phyloP scores from a whole-genome alignment of 2,888 invertebrate species.

The Callinectes sapidus region DNA sequence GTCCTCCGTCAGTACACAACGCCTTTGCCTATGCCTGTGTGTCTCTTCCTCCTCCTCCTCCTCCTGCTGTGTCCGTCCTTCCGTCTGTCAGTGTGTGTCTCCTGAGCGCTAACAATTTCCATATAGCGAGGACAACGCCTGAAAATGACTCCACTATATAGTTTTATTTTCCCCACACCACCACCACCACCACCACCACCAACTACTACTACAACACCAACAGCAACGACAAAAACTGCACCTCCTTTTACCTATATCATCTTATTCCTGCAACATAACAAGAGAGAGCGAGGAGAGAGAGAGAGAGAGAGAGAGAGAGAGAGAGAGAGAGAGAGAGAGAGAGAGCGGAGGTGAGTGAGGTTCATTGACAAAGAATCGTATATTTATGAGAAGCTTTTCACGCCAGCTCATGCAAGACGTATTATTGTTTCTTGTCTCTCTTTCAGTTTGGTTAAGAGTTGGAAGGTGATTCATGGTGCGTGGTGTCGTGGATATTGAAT shows the following conservation, averaged over 20 bases:
- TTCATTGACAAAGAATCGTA: neutral
- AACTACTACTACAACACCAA: neutral
- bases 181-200: neutral
- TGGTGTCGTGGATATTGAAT: neutral
- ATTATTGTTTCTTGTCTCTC: neutral
- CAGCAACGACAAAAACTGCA: neutral
- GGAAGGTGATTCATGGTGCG: neutral
- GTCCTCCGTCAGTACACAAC: neutral
- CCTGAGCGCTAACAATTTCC: neutral
- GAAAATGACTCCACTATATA: neutral
- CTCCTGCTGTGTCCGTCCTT: too few species aligned
- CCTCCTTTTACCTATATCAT: too few species aligned
- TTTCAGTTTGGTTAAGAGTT: neutral
- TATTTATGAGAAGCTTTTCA: neutral
- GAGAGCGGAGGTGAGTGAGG: neutral
- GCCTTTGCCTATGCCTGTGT: neutral
- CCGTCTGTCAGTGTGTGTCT: too few species aligned
- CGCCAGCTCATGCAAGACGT: neutral
- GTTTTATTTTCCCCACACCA: too few species aligned
- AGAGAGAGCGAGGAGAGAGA: conserved; percentile 41
- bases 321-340: conserved; percentile 50
- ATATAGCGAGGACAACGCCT: neutral
- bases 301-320: conserved; percentile 50
- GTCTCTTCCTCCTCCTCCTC: too few species aligned
- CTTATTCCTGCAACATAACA: too few species aligned